A percentile compares a stretch with the other conserved stretches of the same genome.
Conservation (phyloP, 2,797 vertebrate species). For the Threskiornis aethiopicus region DNA sequence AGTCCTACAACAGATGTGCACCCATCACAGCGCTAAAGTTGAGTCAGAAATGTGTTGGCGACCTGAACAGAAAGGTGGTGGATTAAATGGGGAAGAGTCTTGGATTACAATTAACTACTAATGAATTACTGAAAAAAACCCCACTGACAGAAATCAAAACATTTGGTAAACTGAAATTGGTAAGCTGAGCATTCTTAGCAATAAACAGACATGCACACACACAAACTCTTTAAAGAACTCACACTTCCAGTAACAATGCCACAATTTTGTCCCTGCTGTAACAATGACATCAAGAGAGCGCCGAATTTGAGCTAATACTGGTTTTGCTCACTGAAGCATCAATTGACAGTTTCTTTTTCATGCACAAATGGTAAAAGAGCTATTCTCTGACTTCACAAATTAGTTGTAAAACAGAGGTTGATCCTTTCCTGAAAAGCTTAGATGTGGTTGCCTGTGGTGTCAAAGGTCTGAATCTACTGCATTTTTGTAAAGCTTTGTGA, state of each 20-base stretch:
- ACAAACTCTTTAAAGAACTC: neutral
- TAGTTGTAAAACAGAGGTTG: neutral
- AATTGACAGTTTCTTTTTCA: neutral
- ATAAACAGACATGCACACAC: rapidly evolving
- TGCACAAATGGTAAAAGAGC: neutral
- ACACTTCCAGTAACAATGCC: neutral
- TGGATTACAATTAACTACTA: neutral
- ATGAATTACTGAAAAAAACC: neutral
- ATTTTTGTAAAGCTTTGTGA: neutral
- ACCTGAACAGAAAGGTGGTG: neutral
- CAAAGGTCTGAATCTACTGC: neutral
- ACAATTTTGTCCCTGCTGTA: neutral
- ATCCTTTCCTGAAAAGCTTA: neutral
- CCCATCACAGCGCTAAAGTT: neutral
- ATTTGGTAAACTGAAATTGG: neutral
- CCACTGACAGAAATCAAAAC: neutral
- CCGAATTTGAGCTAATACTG: neutral
- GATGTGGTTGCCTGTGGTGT: neutral
- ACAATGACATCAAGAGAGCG: neutral
- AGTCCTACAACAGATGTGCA: neutral
- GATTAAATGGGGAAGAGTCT: neutral
- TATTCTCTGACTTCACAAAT: neutral
- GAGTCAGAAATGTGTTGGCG: neutral
- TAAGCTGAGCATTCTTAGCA: neutral
- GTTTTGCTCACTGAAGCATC: neutral